Evolutionary conservation across 2,797 vertebrate species (phyloP), one percentile per base, ranked within the genome.

Genomic region (Acomys russatus): DNA sequence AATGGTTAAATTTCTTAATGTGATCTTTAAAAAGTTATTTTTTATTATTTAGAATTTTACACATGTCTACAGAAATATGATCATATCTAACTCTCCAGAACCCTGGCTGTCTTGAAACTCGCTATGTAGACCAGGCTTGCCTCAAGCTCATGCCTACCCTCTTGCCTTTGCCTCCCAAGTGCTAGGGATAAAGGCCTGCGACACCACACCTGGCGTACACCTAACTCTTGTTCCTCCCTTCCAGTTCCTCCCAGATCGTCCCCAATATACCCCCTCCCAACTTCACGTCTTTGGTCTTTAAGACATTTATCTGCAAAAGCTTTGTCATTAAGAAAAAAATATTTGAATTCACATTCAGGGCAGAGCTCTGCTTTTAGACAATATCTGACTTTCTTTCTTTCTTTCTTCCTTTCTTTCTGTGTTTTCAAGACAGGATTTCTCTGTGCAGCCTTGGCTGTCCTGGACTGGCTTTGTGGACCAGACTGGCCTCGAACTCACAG

Each of bases 251-350:
- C 23, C 33, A 63, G 22, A 82, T 35, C 20, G 35, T 28, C 7
- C 56, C 23, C 6, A 61, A 38, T 35, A 73, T 38, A 56, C 15
- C n/a, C 3, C n/a, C 10, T 61, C 56, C 56, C 6, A 82, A 61
- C 22, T 38, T 82, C n/a, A 59, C 15, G 7, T 17, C 56, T 82
- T 63, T 38, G 86, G 35, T 85, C 78, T 56, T n/a, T 38, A 90
- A 68, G 63, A 68, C 5, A 4, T 5, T 73, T 92, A 38, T 77
- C 30, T 85, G 49, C 56, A 83, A 68, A 70, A 22, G 30, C 28
- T 90, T 90, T 93, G 82, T 30, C 49, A 88, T 59, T 96, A 61
- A 80, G 38, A 64, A 83, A 38, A 90, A 86, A 74, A 66, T 3
- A 49, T 74, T 79, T 91, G 74, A 90, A 70, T 78, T 59, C 3